Evolutionary conservation across 2,888 invertebrate genomes (phyloP).

Genomic region (Torymus auratus): DNA sequence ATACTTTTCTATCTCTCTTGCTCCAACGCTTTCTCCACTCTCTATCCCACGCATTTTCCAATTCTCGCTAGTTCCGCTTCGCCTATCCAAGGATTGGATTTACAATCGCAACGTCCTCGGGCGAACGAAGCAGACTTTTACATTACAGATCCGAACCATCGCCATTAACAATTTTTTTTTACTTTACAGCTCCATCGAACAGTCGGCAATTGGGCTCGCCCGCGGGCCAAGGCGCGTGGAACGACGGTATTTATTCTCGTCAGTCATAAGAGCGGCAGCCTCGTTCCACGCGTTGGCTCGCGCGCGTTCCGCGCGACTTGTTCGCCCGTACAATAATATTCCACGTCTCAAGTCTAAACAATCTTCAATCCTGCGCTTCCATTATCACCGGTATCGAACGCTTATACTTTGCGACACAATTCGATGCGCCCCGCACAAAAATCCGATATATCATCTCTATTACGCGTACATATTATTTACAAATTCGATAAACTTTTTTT

Average conservation of each 20-base stretch:
- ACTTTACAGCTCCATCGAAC: no score
- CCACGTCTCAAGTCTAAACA: neutral
- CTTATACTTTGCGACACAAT: conserved; percentile 5
- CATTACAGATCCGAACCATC: no score
- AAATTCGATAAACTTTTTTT: conserved; percentile 46
- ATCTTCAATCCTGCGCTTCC: neutral
- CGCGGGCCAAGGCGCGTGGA: no score
- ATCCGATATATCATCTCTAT: conserved; percentile 37
- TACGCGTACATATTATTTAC: conserved; percentile 43
- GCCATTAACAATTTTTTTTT: no score
- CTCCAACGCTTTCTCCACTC: no score
- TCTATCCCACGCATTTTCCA: no score
- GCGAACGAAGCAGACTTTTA: no score
- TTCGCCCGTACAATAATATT: no score
- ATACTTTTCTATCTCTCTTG: neutral
- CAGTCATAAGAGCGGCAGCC: neutral
- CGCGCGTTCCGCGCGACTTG: neutral
- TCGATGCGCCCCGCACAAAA: conserved; percentile 15
- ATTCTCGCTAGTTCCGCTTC: no score
- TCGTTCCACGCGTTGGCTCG: neutral
- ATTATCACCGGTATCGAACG: conserved; percentile 19
- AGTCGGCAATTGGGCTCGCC: no score
- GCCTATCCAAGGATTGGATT: neutral
- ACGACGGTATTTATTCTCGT: no score
- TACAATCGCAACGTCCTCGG: no score